Evolutionary conservation across 2,113 vertebrate genomes (phyloP).

Genomic region (Anarrhichthys ocellatus): DNA sequence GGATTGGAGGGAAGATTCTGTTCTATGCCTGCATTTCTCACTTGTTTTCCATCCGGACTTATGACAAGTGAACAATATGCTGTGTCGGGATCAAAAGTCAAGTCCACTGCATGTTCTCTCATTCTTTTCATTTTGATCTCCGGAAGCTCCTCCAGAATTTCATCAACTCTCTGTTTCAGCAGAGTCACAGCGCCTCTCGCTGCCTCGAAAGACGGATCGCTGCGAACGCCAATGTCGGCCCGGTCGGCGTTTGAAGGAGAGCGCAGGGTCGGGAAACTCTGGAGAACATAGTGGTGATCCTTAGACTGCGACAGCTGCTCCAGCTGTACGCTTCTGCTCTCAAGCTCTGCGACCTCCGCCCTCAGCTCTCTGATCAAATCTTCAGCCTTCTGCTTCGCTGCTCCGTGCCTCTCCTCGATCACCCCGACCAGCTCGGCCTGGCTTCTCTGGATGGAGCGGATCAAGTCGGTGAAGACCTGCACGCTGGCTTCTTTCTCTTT

Average conservation of each 20-base stretch:
- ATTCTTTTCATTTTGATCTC: constrained; percentile 42
- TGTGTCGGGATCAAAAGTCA: constrained; percentile 58
- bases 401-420: constrained; percentile 38
- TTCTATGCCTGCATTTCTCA: fast-evolving
- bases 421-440: constrained; percentile 25
- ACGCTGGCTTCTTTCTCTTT: constrained; percentile 18
- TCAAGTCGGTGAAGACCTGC: constrained; percentile 41
- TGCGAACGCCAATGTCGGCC: neutral
- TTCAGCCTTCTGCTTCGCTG: constrained; percentile 23
- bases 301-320: constrained; percentile 42
- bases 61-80: constrained; percentile 20
- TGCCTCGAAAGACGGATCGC: neutral
- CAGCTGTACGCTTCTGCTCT: constrained; percentile 35
- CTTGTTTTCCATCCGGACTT: constrained; percentile 49
- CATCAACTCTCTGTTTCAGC: neutral
- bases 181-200: constrained; percentile 1
- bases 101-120: constrained; percentile 39
- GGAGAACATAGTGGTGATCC: constrained; percentile 46
- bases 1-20: constrained; percentile 16
- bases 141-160: constrained; percentile 17
- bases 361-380: constrained; percentile 37
- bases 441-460: constrained; percentile 17
- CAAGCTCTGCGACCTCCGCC: constrained; percentile 35
- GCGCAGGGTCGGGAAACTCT: constrained; percentile 23
- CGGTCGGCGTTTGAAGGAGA: neutral